Percentiles rank a stretch among this genome's conserved stretches.
These are phyloP conservation scores for Nephrocerus scutellatus DNA, from an alignment of 2,888 invertebrate genomes.

Conservation along the genomic window DNA sequence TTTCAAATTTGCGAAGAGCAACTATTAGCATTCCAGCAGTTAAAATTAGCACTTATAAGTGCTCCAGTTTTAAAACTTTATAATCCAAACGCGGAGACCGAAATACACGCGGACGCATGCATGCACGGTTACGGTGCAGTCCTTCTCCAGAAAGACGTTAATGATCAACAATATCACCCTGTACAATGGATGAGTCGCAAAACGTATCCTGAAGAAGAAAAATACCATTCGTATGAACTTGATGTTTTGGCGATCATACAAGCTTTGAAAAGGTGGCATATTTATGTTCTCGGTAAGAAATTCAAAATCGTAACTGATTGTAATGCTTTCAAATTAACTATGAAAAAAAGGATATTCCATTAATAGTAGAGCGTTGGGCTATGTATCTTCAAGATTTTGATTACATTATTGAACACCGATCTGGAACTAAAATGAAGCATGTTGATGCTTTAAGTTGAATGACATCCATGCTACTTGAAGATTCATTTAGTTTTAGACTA, in stretches of 20 bases:
- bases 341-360: slow-evolving; percentile 9
- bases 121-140: slow-evolving; percentile 16
- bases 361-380: slow-evolving; percentile 19
- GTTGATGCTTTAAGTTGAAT: slow-evolving; percentile 20
- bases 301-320: slow-evolving; percentile 31
- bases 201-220: slow-evolving; percentile 2
- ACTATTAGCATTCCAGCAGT: slow-evolving; percentile 5
- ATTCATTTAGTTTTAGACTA: neutral
- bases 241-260: slow-evolving; percentile 22
- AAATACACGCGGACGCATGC: slow-evolving; percentile 19
- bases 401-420: slow-evolving; percentile 18
- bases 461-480: slow-evolving; percentile 6
- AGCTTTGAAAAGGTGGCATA: slow-evolving; percentile 22
- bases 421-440: slow-evolving; percentile 19
- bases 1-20: slow-evolving; percentile 14
- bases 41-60: slow-evolving; percentile 6
- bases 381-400: slow-evolving; percentile 20
- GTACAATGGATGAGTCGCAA: slow-evolving; percentile 10
- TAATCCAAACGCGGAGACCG: slow-evolving; percentile 7
- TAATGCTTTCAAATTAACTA: slow-evolving; percentile 8
- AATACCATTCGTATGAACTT: slow-evolving; percentile 22
- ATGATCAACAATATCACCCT: slow-evolving; percentile 5
- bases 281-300: slow-evolving; percentile 19
- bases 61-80: slow-evolving; percentile 17
- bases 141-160: slow-evolving; percentile 12